A percentile compares a stretch with the other conserved stretches of the same genome.
Conservation (phyloP, 2,797 vertebrate genomes). For the Caiman crocodilus region DNA sequence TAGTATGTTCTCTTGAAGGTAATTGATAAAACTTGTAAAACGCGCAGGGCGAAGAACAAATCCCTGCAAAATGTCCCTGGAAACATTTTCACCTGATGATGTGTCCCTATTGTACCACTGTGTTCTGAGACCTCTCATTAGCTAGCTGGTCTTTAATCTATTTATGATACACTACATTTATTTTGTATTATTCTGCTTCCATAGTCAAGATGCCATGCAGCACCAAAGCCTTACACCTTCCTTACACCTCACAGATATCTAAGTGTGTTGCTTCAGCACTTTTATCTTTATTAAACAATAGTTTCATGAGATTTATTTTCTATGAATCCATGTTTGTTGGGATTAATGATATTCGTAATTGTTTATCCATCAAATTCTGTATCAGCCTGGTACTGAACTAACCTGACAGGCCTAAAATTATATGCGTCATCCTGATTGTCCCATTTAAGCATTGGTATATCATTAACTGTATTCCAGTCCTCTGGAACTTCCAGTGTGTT, state of each 20-base stretch:
- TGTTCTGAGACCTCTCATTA: neutral
- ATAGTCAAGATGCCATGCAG: neutral
- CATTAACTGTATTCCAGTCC: neutral
- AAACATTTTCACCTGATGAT: too few species aligned
- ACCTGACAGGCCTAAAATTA: neutral
- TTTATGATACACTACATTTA: neutral
- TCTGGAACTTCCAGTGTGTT: neutral
- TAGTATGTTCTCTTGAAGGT: too few species aligned
- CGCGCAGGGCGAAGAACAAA: too few species aligned
- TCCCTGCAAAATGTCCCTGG: too few species aligned
- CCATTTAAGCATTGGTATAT: neutral
- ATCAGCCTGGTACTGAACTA: neutral
- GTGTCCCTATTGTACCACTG: too few species aligned
- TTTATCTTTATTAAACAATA: neutral
- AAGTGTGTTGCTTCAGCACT: neutral
- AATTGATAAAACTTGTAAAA: too few species aligned
- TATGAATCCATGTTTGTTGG: neutral
- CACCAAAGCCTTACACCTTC: neutral
- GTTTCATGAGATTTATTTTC: neutral
- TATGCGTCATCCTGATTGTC: neutral
- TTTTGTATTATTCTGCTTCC: neutral
- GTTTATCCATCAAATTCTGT: neutral
- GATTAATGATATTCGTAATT: accelerated
- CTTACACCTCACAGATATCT: too few species aligned
- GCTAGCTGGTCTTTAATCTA: neutral